These are phyloP conservation scores for Papilio helenus DNA, from an alignment of 1,140 invertebrate genomes.

Conservation along the genomic window DNA sequence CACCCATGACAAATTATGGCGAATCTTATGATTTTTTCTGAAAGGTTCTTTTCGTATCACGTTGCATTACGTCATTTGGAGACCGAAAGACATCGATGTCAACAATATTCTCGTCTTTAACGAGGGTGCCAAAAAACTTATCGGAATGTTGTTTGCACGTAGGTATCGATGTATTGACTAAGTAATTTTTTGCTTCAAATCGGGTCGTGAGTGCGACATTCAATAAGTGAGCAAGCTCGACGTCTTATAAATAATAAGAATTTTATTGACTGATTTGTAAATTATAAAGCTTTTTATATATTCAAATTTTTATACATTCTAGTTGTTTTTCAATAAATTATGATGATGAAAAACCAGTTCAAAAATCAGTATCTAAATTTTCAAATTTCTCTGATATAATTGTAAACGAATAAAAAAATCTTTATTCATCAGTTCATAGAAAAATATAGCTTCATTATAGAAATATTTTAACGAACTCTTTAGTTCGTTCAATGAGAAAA, in stretches of 20 bases:
- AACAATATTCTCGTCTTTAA: constrained; percentile 58
- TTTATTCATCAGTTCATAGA: constrained; percentile 10
- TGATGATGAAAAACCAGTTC: background rate
- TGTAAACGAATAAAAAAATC: background rate
- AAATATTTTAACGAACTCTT: constrained; percentile 15
- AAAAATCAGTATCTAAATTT: too few relatives aligned
- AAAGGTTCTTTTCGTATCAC: constrained; percentile 46
- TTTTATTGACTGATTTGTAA: constrained; percentile 12
- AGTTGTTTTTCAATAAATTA: background rate
- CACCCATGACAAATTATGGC: background rate
- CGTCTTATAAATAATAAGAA: constrained; percentile 15
- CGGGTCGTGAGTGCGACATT: background rate
- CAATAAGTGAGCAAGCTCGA: constrained; percentile 10
- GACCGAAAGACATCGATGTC: constrained; percentile 48
- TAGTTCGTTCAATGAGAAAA: background rate
- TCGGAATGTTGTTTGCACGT: constrained; percentile 63
- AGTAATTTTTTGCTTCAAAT: constrained; percentile 31
- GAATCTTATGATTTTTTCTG: constrained; percentile 6
- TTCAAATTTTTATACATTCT: background rate
- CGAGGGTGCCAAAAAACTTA: constrained; percentile 65
- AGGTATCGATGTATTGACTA: constrained; percentile 39
- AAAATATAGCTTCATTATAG: constrained; percentile 1
- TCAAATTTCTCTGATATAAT: too few relatives aligned
- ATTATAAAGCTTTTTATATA: background rate
- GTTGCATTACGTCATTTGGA: constrained; percentile 62